Evolutionary conservation across 1,140 invertebrate species (phyloP).

Genomic region (Proales similis): DNA sequence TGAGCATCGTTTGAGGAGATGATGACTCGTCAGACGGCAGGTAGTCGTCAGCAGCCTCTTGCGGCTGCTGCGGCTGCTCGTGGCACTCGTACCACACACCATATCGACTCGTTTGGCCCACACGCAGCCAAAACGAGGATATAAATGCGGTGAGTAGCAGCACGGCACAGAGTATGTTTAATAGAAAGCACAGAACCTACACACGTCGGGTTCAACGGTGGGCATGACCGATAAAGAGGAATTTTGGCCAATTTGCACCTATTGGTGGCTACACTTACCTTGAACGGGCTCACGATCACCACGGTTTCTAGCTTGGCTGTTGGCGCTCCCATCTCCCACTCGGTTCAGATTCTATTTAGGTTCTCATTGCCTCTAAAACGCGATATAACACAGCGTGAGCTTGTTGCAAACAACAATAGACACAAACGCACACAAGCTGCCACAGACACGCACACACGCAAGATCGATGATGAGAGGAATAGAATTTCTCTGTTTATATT

Average conservation of each 20-base stretch:
- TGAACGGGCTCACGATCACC: constrained; percentile 27
- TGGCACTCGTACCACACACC: constrained; percentile 33
- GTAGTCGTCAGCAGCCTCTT: neutral
- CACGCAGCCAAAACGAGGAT: constrained; percentile 35
- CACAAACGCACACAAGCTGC: too few relatives aligned
- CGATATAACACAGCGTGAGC: too few relatives aligned
- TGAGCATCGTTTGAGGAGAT: neutral
- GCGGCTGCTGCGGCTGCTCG: neutral
- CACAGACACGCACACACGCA: too few relatives aligned
- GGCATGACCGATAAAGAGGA: neutral
- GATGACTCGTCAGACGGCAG: neutral
- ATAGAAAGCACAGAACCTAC: constrained; percentile 22
- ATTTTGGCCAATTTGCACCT: neutral
- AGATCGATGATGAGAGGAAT: too few relatives aligned
- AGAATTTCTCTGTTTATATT: too few relatives aligned
- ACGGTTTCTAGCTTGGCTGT: constrained; percentile 35
- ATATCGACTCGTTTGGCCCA: neutral
- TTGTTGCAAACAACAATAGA: too few relatives aligned
- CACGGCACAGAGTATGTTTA: constrained; percentile 5
- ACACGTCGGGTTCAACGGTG: neutral
- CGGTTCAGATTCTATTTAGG: too few relatives aligned
- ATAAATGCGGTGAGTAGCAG: constrained; percentile 10
- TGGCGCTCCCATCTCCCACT: constrained; percentile 22
- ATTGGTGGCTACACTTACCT: constrained; percentile 28
- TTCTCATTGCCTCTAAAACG: too few relatives aligned